Conservation (phyloP, 2,888 invertebrate species). For the Apodemia duryi region DNA sequence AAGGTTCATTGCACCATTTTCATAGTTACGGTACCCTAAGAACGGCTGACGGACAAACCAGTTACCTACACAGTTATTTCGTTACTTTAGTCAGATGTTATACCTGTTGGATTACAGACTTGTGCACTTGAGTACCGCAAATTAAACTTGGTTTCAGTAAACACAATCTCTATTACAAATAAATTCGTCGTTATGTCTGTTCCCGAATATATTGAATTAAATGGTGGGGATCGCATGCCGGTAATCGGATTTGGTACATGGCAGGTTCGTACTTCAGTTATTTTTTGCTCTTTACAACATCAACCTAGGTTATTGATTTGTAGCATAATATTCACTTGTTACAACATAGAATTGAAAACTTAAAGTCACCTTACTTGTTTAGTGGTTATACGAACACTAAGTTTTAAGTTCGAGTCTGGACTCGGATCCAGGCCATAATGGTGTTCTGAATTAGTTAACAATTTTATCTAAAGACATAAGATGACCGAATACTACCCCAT, state of each 20-base stretch:
- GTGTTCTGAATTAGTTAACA: too few relatives aligned
- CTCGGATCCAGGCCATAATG: too few relatives aligned
- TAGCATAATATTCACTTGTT: too few relatives aligned
- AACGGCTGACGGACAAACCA: background rate
- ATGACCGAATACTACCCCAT: too few relatives aligned
- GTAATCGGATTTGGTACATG: slow-evolving; percentile 88
- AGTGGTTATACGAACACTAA: too few relatives aligned
- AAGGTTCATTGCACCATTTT: background rate
- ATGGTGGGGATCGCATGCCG: slow-evolving; percentile 82
- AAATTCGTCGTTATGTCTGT: slow-evolving; percentile 42
- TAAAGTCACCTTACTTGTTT: too few relatives aligned
- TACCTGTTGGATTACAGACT: background rate
- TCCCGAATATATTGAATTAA: slow-evolving; percentile 52
- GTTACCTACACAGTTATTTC: background rate
- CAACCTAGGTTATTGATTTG: background rate
- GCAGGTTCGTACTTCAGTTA: slow-evolving; percentile 79
- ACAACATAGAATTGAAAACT: too few relatives aligned
- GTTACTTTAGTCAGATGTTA: background rate
- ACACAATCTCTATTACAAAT: background rate
- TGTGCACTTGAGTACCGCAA: background rate
- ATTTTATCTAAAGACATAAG: too few relatives aligned
- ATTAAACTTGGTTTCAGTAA: too few relatives aligned
- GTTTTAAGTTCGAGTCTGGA: too few relatives aligned
- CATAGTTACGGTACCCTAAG: background rate
- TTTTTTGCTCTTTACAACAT: too few relatives aligned